A percentile compares a stretch with the other conserved stretches of the same genome.
Conservation (phyloP, 2,888 invertebrate genomes). For the Eulithis testata region DNA sequence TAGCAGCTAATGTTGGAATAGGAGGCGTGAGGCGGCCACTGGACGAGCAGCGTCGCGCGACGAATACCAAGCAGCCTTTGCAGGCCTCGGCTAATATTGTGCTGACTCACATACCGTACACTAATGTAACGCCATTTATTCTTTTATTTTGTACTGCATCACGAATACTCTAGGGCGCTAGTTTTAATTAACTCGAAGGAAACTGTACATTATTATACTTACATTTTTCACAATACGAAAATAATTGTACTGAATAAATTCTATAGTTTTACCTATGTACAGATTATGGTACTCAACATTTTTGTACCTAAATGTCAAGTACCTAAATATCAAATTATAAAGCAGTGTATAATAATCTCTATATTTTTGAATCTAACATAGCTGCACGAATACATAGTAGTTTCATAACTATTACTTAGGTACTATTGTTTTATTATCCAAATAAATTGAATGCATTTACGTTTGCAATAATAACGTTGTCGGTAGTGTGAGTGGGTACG, state of each 20-base stretch:
- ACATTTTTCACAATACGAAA: no score
- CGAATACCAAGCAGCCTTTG: conserved; percentile 71
- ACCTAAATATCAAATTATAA: no score
- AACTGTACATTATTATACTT: no score
- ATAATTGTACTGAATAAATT: no score
- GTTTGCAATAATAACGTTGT: conserved; percentile 54
- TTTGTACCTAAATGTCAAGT: no score
- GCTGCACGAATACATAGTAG: no score
- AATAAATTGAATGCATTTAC: conserved; percentile 62
- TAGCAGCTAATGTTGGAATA: conserved; percentile 48
- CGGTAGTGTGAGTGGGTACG: conserved; percentile 48
- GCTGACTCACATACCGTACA: conserved; percentile 67
- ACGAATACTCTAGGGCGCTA: conserved; percentile 42
- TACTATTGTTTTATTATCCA: conserved; percentile 64
- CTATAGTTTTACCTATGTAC: no score
- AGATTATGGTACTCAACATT: no score
- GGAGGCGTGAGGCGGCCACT: conserved; percentile 57
- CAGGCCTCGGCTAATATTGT: conserved; percentile 69
- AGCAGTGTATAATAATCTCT: no score
- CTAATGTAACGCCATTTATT: conserved; percentile 36
- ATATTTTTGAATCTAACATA: no score
- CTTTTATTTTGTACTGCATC: conserved; percentile 34
- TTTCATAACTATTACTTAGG: neutral
- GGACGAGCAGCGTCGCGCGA: conserved; percentile 54
- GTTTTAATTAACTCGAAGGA: conserved; percentile 45